Percentiles rank a stretch among this genome's conserved stretches.
Evolutionary conservation across 2,797 vertebrate species (phyloP).

Genomic region (Decapterus maruadsi): DNA sequence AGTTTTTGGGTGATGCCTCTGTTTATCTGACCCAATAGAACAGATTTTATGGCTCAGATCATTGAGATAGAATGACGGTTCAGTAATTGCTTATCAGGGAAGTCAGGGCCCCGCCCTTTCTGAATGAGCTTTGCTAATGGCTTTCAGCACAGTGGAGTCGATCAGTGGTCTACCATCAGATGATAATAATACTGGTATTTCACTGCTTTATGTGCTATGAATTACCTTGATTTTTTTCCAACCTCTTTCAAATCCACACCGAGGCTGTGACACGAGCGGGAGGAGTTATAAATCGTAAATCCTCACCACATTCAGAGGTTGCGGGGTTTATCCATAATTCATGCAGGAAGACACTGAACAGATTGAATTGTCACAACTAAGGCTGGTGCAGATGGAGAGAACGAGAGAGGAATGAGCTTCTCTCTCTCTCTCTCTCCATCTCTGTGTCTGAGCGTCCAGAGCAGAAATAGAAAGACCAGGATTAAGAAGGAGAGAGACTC

Average conservation of each 20-base stretch:
- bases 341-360: conserved; percentile 59
- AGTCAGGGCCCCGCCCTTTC: conserved; percentile 36
- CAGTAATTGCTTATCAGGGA: conserved; percentile 61
- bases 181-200: conserved; percentile 61
- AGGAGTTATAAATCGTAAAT: conserved; percentile 54
- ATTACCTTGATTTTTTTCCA: conserved; percentile 58
- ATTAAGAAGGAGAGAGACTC: conserved; percentile 30
- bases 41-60: conserved; percentile 31
- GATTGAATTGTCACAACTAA: conserved; percentile 72
- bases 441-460: conserved; percentile 29
- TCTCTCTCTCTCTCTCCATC: conserved; percentile 18
- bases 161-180: conserved; percentile 56
- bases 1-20: neutral
- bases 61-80: conserved; percentile 24
- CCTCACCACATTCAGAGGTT: conserved; percentile 56
- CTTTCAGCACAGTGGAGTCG: conserved; percentile 56
- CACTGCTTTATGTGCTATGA: conserved; percentile 59
- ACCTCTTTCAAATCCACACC: conserved; percentile 46
- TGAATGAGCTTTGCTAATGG: conserved; percentile 65
- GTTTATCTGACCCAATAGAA: conserved; percentile 41
- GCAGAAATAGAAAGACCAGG: conserved; percentile 30
- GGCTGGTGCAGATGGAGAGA: conserved; percentile 43
- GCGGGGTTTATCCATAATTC: conserved; percentile 73
- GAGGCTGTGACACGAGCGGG: conserved; percentile 54
- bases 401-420: conserved; percentile 36